These are phyloP conservation scores for Drosophila repleta DNA, from an alignment of 1,140 invertebrate genomes.

Conservation along the genomic window DNA sequence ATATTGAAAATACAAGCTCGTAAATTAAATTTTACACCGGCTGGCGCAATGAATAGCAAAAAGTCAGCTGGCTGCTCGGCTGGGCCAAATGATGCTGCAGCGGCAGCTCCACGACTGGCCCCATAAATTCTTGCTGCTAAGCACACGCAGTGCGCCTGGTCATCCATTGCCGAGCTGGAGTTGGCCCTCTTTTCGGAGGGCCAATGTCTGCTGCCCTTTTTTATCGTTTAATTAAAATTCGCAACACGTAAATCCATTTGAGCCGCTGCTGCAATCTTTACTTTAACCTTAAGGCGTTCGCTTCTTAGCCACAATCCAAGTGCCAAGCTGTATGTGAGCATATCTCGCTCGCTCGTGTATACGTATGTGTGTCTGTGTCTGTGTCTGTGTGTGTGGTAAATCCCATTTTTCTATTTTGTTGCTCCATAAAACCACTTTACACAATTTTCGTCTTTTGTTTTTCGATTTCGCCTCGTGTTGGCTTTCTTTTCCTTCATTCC, in stretches of 20 bases:
- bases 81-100: conserved; percentile 64
- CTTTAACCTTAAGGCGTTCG: conserved; percentile 77
- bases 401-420: conserved; percentile 82
- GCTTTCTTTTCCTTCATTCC: conserved; percentile 6
- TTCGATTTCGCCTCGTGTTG: conserved; percentile 67
- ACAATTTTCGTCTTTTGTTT: conserved; percentile 83
- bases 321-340: conserved; percentile 38
- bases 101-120: conserved; percentile 28
- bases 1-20: conserved; percentile 79
- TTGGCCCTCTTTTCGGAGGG: conserved; percentile 22
- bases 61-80: conserved; percentile 18
- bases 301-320: conserved; percentile 50
- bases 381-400: conserved; percentile 68
- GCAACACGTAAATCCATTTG: conserved; percentile 82
- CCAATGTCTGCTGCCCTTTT: conserved; percentile 68
- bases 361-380: conserved; percentile 16
- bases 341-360: background rate
- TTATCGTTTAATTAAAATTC: conserved; percentile 83
- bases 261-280: conserved; percentile 82
- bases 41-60: conserved; percentile 68
- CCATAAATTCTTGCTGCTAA: conserved; percentile 76
- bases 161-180: conserved; percentile 27
- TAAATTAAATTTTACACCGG: conserved; percentile 81
- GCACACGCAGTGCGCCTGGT: conserved; percentile 78
- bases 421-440: conserved; percentile 81